phyloP scores from a whole-genome alignment of 92 coral and sea anemone species.

The Epizoanthus stellaris region DNA sequence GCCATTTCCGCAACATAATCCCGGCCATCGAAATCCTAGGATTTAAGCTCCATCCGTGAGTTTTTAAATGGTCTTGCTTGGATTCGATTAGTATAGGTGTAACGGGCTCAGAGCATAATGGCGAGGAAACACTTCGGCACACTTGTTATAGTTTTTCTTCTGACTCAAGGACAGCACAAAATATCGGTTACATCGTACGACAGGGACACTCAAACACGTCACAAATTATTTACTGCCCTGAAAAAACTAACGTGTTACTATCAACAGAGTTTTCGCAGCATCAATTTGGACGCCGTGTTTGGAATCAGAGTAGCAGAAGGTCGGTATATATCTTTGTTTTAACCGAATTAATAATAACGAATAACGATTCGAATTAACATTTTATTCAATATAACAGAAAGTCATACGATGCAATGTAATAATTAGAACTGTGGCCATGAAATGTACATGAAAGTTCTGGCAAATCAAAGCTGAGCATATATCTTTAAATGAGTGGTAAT shows the following conservation, averaged over 20 bases:
- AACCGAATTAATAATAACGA: background rate
- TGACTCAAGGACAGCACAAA: background rate
- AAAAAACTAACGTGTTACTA: constrained; percentile 59
- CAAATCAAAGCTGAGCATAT: too few species aligned
- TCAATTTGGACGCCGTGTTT: constrained; percentile 78
- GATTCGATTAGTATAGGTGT: background rate
- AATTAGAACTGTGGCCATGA: background rate
- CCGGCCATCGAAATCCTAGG: background rate
- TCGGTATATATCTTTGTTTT: constrained; percentile 26
- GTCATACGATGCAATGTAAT: background rate
- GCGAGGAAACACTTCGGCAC: constrained; percentile 3
- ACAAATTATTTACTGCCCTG: constrained; percentile 34
- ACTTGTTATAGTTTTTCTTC: background rate
- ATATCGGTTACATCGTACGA: background rate
- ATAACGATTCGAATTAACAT: background rate
- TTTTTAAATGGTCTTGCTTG: background rate
- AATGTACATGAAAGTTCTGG: too few species aligned
- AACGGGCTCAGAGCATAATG: background rate
- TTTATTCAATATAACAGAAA: background rate
- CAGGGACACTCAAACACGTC: background rate
- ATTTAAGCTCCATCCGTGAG: background rate
- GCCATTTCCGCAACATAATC: background rate
- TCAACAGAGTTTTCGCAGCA: constrained; percentile 47
- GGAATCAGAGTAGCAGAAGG: constrained; percentile 87
- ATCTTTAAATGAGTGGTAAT: too few species aligned